phyloP scores from a whole-genome alignment of 2,797 vertebrate genomes.

The Pteronotus mesoamericanus region DNA sequence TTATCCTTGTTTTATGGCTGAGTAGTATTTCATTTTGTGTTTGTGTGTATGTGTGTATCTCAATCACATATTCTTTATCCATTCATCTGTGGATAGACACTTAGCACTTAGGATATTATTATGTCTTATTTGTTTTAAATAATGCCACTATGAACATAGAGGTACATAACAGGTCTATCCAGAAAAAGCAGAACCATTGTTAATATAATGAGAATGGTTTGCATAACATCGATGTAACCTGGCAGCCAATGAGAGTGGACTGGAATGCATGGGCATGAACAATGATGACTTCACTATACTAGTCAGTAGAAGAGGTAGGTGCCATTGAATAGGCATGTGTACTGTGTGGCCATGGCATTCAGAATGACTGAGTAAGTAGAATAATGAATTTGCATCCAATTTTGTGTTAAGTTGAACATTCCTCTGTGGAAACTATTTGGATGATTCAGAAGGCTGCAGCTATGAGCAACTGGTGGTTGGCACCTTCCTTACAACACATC shows the following conservation, averaged over 20 bases:
- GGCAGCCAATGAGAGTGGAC: background rate
- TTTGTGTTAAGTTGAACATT: background rate
- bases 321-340: background rate
- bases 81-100: background rate
- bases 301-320: background rate
- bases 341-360: background rate
- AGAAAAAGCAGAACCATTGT: background rate
- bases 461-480: background rate
- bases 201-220: background rate
- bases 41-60: background rate
- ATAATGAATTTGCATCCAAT: background rate
- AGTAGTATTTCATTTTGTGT: background rate
- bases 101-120: background rate
- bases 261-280: background rate
- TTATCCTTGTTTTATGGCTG: background rate
- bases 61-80: background rate
- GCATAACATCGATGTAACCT: background rate
- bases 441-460: background rate
- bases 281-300: background rate
- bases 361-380: background rate
- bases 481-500: background rate
- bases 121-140: background rate
- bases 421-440: background rate
- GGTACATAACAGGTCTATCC: background rate
- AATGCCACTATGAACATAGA: background rate